Evolutionary conservation across 2,797 vertebrate species (phyloP).

Genomic region (Loriculus beryllinus): DNA sequence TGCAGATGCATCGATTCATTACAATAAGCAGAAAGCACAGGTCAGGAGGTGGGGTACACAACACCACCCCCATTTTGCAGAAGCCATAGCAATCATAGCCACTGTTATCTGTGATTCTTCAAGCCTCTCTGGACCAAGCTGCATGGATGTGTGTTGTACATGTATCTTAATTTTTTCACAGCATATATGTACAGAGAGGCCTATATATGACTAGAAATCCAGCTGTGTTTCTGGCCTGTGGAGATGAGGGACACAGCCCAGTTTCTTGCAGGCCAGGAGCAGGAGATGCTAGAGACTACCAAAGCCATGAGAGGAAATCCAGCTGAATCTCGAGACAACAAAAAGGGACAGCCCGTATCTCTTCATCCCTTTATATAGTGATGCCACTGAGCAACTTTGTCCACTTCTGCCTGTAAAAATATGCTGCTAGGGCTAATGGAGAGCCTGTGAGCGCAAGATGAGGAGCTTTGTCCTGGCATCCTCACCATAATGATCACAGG

Average conservation of each 20-base stretch:
- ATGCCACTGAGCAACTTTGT: background rate
- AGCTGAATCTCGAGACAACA: background rate
- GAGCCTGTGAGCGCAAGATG: background rate
- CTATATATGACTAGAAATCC: background rate
- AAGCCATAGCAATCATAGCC: background rate
- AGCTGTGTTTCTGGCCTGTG: background rate
- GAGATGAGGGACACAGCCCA: background rate
- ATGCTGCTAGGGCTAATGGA: background rate
- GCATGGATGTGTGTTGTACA: fast-evolving
- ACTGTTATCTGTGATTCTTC: background rate
- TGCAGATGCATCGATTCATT: background rate
- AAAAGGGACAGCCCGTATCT: background rate
- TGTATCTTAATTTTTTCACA: background rate
- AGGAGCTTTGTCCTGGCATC: background rate
- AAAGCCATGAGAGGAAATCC: background rate
- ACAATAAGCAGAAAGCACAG: slow-evolving; percentile 5
- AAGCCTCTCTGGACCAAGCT: background rate
- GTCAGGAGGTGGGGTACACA: background rate
- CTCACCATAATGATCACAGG: background rate
- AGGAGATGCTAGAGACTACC: background rate
- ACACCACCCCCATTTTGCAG: background rate
- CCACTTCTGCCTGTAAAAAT: background rate
- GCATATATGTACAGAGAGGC: background rate
- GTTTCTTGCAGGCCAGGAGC: background rate
- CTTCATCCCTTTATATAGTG: background rate